Evolutionary conservation across 2,113 vertebrate genomes (phyloP).

Genomic region (Salvator merianae): DNA sequence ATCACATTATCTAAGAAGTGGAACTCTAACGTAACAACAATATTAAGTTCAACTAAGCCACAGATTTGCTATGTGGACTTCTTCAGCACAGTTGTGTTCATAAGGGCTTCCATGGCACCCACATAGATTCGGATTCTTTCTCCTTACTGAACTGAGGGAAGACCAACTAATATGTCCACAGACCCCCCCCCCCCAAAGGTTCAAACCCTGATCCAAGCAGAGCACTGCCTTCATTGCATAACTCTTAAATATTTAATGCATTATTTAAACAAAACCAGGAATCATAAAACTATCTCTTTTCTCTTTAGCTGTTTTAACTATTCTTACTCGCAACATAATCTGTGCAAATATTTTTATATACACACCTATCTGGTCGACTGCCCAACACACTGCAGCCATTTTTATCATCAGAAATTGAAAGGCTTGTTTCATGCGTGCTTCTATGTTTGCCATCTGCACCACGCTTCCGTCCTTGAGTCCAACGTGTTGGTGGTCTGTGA

Average conservation of each 20-base stretch:
- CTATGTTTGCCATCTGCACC: constrained; percentile 78
- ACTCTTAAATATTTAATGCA: no score
- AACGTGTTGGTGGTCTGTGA: constrained; percentile 62
- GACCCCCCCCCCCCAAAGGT: not conserved
- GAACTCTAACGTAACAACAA: not conserved
- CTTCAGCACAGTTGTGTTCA: not conserved
- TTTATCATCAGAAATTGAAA: constrained; percentile 27
- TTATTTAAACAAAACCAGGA: not conserved
- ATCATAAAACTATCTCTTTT: no score
- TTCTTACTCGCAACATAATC: not conserved
- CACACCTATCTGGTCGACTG: constrained; percentile 56
- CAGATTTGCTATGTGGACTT: not conserved
- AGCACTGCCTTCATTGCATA: not conserved
- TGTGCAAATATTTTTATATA: not conserved
- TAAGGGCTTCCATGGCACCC: no score
- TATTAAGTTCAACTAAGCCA: not conserved
- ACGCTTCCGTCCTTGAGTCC: constrained; percentile 82
- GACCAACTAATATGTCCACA: no score
- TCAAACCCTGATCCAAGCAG: not conserved
- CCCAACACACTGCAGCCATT: constrained; percentile 40
- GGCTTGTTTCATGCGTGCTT: constrained; percentile 39
- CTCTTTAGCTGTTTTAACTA: no score
- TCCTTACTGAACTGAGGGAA: no score
- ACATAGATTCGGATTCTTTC: no score
- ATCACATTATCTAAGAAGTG: no score